Evolutionary conservation across 2,888 invertebrate genomes (phyloP), one percentile per base, ranked within the genome.

Genomic region (Holacanthella duospinosa): DNA sequence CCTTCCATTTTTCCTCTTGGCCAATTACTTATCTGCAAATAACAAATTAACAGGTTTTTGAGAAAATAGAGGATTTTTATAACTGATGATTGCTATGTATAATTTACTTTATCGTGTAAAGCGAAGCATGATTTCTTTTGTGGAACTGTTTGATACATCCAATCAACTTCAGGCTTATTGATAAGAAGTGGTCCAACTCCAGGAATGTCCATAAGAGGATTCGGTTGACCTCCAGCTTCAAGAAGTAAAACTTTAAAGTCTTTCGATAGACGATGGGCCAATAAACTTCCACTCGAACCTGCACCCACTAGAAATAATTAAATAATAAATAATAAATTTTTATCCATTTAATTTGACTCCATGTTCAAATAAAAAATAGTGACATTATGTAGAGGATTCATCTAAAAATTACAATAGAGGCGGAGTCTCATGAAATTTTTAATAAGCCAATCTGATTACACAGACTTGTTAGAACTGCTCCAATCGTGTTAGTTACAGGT

Each of bases 71-170:
- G 12, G 19, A 29, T 55, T 28, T 25, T 24, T 4, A n/a, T 19
- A 24, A n/a, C 19, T 60, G 16, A 9, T 25, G 16, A n/a, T n/a
- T n/a, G n/a, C n/a, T n/a, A n/a, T n/a, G n/a, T 12, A 6, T 59
- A 9, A 28, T 29, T 21, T 25, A 64, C 64, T n/a, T 59, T 21
- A 54, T 64, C 54, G 4, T 55, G 58, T 4, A 64, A 43, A n/a
- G 61, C 58, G 28, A 27, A 36, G 29, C 64, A 64, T n/a, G 61
- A 28, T 43, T 58, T 43, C 53, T 64, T 60, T 26, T 64, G 64
- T 2, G 64, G 64, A 16, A 64, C 64, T 19, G 64, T 64, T 43
- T 64, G 61, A 43, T 64, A 56, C 26, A 55, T 55, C 64, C 64
- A 64, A 29, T 64, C 64, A 4, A 61, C 19, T 59, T 61, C 43